phyloP scores from a whole-genome alignment of 92 coral and sea anemone genomes.

The Metridium senile region DNA sequence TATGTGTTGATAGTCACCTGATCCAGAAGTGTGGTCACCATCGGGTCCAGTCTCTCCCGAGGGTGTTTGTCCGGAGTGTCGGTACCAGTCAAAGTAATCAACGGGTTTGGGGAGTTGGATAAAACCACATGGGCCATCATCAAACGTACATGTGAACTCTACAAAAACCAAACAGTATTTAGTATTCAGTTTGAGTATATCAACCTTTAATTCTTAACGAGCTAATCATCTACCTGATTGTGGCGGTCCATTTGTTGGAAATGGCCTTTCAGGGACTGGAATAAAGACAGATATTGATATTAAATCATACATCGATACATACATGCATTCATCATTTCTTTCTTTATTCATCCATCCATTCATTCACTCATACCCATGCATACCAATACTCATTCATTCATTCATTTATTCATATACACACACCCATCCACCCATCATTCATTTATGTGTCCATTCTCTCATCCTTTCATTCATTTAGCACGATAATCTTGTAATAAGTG shows the following conservation, averaged over 20 bases:
- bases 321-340: not conserved
- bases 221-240: not conserved
- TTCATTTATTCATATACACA: not conserved
- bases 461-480: too few species aligned
- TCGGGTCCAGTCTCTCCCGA: slow-evolving; percentile 16
- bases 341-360: not conserved
- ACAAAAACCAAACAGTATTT: not conserved
- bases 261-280: slow-evolving; percentile 1
- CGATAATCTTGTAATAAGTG: too few species aligned
- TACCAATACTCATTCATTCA: not conserved
- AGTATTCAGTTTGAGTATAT: not conserved
- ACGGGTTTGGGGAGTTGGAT: not conserved
- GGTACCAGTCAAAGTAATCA: slow-evolving; percentile 5
- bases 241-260: slow-evolving; percentile 4
- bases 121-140: not conserved
- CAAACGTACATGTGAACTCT: slow-evolving; percentile 14
- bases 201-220: not conserved
- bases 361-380: not conserved
- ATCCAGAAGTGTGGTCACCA: slow-evolving; percentile 4
- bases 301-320: too few species aligned
- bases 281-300: not conserved
- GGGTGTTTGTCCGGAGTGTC: not conserved
- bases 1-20: not conserved
- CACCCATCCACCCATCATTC: not conserved
- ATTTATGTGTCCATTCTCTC: not conserved